Percentiles rank a stretch among this genome's conserved stretches.
Conservation (phyloP, 2,113 vertebrate genomes). For the Gavia stellata region DNA sequence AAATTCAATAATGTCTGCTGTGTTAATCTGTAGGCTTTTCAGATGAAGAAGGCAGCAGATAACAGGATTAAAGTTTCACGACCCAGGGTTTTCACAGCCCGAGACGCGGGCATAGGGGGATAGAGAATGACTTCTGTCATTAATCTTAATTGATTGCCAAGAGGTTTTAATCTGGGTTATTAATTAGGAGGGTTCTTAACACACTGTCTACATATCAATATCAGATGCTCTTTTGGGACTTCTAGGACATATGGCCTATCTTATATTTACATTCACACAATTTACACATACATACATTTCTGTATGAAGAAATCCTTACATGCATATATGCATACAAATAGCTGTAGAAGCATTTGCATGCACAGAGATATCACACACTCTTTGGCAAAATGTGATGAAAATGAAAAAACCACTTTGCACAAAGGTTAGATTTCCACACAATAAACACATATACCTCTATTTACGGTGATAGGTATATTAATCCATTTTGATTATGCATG, state of each 20-base stretch:
- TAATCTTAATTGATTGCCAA: constrained; percentile 80
- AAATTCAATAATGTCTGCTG: constrained; percentile 81
- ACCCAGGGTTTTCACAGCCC: constrained; percentile 66
- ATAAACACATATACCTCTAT: background rate
- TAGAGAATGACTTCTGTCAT: constrained; percentile 72
- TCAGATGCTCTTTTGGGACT: constrained; percentile 67
- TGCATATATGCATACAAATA: background rate
- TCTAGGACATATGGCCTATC: constrained; percentile 55
- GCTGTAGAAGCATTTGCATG: background rate
- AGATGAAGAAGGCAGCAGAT: constrained; percentile 76
- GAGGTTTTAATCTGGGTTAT: constrained; percentile 75
- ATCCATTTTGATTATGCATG: background rate
- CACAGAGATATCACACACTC: background rate
- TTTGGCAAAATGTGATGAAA: background rate
- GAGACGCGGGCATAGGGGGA: constrained; percentile 57
- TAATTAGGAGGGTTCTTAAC: constrained; percentile 71
- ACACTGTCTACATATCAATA: constrained; percentile 53
- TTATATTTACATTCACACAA: constrained; percentile 61
- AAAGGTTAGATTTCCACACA: background rate
- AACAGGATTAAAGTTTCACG: constrained; percentile 82
- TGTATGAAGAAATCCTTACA: background rate
- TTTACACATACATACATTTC: constrained; percentile 31
- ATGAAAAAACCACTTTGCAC: background rate
- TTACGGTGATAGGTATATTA: background rate
- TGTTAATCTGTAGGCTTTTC: constrained; percentile 79